Conservation (phyloP, 1,140 invertebrate species). For the Platorchestia sp. region DNA sequence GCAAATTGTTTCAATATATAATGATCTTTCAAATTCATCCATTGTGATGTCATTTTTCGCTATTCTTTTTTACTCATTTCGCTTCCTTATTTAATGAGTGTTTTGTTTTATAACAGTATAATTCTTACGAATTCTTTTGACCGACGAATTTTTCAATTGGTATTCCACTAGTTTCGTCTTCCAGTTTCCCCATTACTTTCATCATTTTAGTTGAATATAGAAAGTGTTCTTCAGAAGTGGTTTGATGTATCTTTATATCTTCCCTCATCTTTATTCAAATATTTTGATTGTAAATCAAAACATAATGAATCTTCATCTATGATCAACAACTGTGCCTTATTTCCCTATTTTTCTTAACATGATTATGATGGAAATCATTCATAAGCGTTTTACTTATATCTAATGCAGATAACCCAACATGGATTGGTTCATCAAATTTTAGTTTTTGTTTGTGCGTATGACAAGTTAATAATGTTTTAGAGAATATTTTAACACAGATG, state of each 20-base stretch:
- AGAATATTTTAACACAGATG: constrained; percentile 64
- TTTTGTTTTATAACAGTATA: not conserved
- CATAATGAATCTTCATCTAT: not conserved
- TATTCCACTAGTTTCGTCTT: not conserved
- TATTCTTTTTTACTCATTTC: not conserved
- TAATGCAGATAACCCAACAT: not conserved
- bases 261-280: not conserved
- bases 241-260: not conserved
- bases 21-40: not conserved
- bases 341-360: not conserved
- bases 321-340: not conserved
- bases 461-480: constrained; percentile 58
- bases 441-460: constrained; percentile 43
- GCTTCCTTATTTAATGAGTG: not conserved
- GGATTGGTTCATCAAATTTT: constrained; percentile 45
- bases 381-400: constrained; percentile 26
- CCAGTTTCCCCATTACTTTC: not conserved
- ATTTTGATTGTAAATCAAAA: not conserved
- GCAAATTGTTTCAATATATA: not conserved
- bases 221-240: not conserved
- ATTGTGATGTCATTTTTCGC: not conserved
- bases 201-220: not conserved
- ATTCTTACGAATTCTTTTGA: not conserved
- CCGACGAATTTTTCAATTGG: not conserved
- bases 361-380: not conserved